Percentiles rank a stretch among this genome's conserved stretches.
Evolutionary conservation across 2,113 vertebrate species (phyloP).

Genomic region (Caranx melampygus): DNA sequence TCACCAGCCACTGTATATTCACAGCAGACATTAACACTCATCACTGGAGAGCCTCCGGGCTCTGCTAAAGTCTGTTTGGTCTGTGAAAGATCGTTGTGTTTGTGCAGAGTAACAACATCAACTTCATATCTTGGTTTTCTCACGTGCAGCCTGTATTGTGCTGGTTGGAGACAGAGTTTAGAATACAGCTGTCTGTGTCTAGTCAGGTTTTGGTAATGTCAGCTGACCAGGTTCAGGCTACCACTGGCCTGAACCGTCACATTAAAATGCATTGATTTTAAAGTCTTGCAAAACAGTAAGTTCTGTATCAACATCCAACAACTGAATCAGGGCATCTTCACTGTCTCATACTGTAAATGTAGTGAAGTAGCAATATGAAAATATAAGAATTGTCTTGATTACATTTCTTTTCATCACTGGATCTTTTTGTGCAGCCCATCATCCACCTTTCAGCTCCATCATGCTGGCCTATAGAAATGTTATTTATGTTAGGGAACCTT

Average conservation of each 20-base stretch:
- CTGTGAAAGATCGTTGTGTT: constrained; percentile 42
- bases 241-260: not conserved
- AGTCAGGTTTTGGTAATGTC: no score
- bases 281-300: not conserved
- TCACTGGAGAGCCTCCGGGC: constrained; percentile 5
- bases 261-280: not conserved
- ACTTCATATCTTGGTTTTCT: constrained; percentile 30
- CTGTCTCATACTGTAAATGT: no score
- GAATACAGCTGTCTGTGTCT: not conserved
- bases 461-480: not conserved
- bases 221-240: no score
- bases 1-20: constrained; percentile 56
- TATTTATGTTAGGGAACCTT: constrained; percentile 12
- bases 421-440: not conserved
- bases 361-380: no score
- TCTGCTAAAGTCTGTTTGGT: constrained; percentile 47
- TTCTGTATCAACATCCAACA: not conserved
- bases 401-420: not conserved
- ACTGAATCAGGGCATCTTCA: no score
- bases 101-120: constrained; percentile 14
- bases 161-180: not conserved
- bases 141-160: not conserved
- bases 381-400: no score
- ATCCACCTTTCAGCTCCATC: not conserved
- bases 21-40: constrained; percentile 47